These are phyloP conservation scores for Sogatella furcifera DNA, from an alignment of 1,140 invertebrate genomes.

Conservation along the genomic window DNA sequence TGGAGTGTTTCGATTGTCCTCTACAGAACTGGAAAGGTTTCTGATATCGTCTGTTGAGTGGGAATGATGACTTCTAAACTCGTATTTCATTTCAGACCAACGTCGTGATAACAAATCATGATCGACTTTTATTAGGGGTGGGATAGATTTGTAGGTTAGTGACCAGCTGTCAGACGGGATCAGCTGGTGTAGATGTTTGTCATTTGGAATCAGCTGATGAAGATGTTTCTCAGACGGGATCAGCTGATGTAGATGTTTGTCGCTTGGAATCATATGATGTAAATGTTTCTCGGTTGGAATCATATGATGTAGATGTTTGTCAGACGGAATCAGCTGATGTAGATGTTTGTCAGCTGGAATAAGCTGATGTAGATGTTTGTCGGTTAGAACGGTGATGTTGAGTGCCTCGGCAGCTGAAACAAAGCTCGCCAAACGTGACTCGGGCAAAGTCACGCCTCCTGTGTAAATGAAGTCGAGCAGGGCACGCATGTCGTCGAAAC, in stretches of 20 bases:
- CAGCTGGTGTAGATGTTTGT: constrained; percentile 24
- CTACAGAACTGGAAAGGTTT: too few species aligned
- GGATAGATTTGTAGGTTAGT: not conserved
- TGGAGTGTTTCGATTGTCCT: too few species aligned
- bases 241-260: constrained; percentile 1
- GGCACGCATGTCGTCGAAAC: constrained; percentile 41
- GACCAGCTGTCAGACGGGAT: not conserved
- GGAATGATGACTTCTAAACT: too few species aligned
- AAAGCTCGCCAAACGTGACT: constrained; percentile 40
- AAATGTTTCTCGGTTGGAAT: constrained; percentile 33
- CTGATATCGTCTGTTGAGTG: too few species aligned
- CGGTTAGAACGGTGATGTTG: constrained; percentile 38
- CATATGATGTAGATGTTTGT: too few species aligned
- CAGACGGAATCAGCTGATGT: too few species aligned
- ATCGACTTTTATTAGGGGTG: constrained; percentile 9
- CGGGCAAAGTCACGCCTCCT: constrained; percentile 43
- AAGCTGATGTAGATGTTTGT: constrained; percentile 24
- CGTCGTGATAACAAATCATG: not conserved
- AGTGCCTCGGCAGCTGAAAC: constrained; percentile 43
- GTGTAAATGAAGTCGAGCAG: constrained; percentile 48
- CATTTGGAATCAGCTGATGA: too few species aligned
- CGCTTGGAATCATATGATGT: constrained; percentile 7
- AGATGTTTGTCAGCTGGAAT: constrained; percentile 6
- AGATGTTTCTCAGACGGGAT: too few species aligned
- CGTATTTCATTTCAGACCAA: not conserved